Evolutionary conservation across 2,888 invertebrate species (phyloP).

Genomic region (Nomada ferruginata): DNA sequence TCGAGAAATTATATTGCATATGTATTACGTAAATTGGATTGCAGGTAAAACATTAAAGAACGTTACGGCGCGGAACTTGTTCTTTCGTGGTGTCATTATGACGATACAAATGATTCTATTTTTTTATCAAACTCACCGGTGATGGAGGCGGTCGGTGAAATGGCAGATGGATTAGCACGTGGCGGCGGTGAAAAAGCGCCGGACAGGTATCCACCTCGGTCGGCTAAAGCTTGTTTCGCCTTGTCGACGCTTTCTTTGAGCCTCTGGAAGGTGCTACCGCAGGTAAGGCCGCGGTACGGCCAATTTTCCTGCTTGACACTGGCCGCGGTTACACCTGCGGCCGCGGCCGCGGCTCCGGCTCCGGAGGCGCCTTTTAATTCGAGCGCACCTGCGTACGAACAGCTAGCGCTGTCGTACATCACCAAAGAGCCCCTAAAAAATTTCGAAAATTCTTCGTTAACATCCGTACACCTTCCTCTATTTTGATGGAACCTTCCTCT

Average conservation of each 20-base stretch:
- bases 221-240: conserved; percentile 91
- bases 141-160: conserved; percentile 81
- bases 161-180: conserved; percentile 80
- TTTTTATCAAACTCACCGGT: conserved; percentile 77
- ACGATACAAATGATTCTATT: neutral
- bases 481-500: too few species aligned
- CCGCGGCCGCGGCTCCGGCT: conserved; percentile 83
- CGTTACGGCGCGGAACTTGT: too few species aligned
- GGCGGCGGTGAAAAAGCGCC: conserved; percentile 83
- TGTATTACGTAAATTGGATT: too few species aligned
- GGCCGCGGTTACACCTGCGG: conserved; percentile 77
- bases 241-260: conserved; percentile 95
- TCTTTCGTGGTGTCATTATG: neutral
- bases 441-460: too few species aligned
- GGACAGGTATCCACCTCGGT: conserved; percentile 81
- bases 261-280: conserved; percentile 94
- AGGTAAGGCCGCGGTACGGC: conserved; percentile 89
- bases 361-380: conserved; percentile 90
- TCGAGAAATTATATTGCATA: too few species aligned
- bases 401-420: conserved; percentile 96
- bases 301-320: conserved; percentile 83
- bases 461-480: neutral
- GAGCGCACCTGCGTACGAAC: conserved; percentile 94
- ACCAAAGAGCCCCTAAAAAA: conserved; percentile 82
- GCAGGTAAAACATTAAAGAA: too few species aligned